Evolutionary conservation across 37 sponge, comb jelly and placozoan genomes (phyloP).

Genomic region (Axinella damicornis): DNA sequence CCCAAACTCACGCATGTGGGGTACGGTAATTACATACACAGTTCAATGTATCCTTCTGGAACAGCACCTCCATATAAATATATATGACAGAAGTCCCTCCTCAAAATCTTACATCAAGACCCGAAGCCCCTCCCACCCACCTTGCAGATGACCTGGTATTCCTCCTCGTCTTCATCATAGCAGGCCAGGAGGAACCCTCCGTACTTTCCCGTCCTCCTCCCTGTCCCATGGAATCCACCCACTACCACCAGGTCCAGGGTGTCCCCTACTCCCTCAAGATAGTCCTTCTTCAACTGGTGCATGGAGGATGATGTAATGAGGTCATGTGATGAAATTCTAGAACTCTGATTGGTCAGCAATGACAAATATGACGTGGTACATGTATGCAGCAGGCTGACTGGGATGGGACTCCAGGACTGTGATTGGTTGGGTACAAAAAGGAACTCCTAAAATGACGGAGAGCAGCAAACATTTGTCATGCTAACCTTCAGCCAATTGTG

Average conservation of each 20-base stretch:
- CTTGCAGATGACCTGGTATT: constrained; percentile 97
- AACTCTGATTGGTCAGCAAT: neutral
- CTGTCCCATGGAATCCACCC: constrained; percentile 95
- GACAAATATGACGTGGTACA: neutral
- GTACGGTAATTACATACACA: too few species aligned
- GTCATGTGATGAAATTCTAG: neutral
- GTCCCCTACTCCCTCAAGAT: constrained; percentile 97
- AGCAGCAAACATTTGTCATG: neutral
- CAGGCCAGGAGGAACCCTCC: constrained; percentile 98
- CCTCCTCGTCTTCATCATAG: constrained; percentile 94
- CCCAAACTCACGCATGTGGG: too few species aligned
- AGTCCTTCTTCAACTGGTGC: constrained; percentile 95
- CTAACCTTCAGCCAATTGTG: constrained; percentile 98
- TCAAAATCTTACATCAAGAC: too few species aligned
- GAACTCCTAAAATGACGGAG: neutral
- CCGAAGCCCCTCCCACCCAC: too few species aligned
- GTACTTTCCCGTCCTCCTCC: constrained; percentile 95
- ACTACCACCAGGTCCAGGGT: constrained; percentile 96
- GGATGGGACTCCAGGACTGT: neutral
- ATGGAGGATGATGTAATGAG: neutral
- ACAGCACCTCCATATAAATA: too few species aligned
- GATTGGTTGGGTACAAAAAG: neutral
- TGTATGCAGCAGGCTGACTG: too few species aligned
- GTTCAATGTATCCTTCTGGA: too few species aligned
- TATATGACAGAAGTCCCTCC: too few species aligned